A percentile compares a stretch with the other conserved stretches of the same genome.
Evolutionary conservation across 2,888 invertebrate species (phyloP).

Genomic region (Ptychoptera albimana): DNA sequence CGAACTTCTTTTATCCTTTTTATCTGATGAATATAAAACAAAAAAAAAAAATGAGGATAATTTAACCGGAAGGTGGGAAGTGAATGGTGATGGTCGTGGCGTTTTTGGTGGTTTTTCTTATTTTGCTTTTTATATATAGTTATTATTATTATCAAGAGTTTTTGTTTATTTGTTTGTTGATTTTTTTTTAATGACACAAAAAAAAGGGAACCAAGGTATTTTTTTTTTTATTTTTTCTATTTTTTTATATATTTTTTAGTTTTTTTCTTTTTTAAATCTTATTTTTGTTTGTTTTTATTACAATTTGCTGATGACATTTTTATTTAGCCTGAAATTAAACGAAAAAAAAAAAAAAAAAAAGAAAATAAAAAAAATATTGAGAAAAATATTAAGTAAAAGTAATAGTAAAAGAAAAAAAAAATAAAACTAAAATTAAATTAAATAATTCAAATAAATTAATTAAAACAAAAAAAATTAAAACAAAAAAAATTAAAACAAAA

Average conservation of each 20-base stretch:
- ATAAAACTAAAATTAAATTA: too few species aligned
- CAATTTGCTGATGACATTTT: conserved; percentile 9
- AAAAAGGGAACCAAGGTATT: conserved; percentile 1
- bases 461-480: too few species aligned
- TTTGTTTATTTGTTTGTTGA: conserved; percentile 5
- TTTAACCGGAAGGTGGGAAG: too few species aligned
- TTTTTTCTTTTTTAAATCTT: conserved; percentile 4
- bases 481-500: too few species aligned
- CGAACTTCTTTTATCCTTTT: background rate
- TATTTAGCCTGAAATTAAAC: conserved; percentile 11
- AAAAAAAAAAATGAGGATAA: too few species aligned
- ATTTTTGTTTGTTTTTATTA: conserved; percentile 6
- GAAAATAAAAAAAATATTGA: too few species aligned
- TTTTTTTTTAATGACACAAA: conserved; percentile 2
- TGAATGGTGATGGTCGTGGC: too few species aligned
- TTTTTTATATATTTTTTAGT: conserved; percentile 3
- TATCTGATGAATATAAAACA: too few species aligned
- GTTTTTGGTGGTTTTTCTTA: too few species aligned
- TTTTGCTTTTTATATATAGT: background rate
- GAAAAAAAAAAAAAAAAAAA: too few species aligned
- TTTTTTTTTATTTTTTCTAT: conserved; percentile 3
- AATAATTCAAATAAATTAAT: too few species aligned
- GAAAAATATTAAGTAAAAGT: conserved; percentile 17
- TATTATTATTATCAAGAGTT: background rate
- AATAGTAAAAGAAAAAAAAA: too few species aligned